Base-by-base conservation (phyloP, 2,888 invertebrate species). In the Lithophane semibrunnea region DNA sequence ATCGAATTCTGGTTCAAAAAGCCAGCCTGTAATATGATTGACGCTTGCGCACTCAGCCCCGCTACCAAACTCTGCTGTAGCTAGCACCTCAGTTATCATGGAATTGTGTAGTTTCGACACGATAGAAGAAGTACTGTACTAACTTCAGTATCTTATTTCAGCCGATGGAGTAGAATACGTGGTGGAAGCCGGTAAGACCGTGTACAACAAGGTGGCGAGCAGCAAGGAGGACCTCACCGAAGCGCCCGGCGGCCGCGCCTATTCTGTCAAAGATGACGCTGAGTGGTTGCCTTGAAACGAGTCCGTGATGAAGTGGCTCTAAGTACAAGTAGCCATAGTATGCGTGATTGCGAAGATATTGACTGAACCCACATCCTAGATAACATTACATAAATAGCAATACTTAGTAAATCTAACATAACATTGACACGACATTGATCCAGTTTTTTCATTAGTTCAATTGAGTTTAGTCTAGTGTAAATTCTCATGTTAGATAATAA, bases 151-250 rank as follows among this genome's bases (percentile, higher is more conserved):
- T 44, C 10, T 64, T 49, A 37, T 84, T 84, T 91, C 92, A 97
- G 97, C 96, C 66, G 97, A 97, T 80, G 98, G 98, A 0, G 97
- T 98, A 0, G 98, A 98, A 90, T 98, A 97, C 93, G 97, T 98
- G 0, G 97, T 98, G 0, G 97, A 97, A 37, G 97, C 98, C 0
- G 98, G 98, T 18, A 98, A 98, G 92, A 98, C 97, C 80, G 97
- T 98, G n/a, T 98, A 98, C 91, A 95, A 98, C 89, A 97, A 97
- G 88, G 95, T 98, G 1, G 93, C 96, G 0, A 92, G 90, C 88
- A 96, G 95, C 86, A 96, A 96, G 77, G 95, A 96, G 79, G 96
- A 97, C 68, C 91, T 96, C 18, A 96, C 94, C 0, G 95, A 95
- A 79, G 72, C 92, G 0, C 95, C 96, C 0, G 84, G 86, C n/a